Percentiles rank a stretch among this genome's conserved stretches.
Evolutionary conservation across 2,113 vertebrate genomes (phyloP).

Genomic region (Balaenoptera acutorostrata): DNA sequence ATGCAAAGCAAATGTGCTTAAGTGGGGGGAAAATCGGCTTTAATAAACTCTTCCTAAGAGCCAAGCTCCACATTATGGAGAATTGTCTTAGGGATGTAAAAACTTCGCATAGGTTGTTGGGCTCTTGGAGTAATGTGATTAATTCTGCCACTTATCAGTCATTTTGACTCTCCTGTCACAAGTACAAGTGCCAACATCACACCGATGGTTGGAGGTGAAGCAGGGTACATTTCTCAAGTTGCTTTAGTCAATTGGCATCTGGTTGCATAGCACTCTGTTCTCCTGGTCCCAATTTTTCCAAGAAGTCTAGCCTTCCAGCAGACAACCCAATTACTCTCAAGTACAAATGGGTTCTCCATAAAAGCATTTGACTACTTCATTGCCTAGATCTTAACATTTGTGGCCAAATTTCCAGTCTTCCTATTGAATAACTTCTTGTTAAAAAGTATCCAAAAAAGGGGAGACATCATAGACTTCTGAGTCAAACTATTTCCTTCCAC

Average conservation of each 20-base stretch:
- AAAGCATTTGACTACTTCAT: constrained; percentile 2
- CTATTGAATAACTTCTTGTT: constrained; percentile 23
- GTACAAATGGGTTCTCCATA: constrained; percentile 17
- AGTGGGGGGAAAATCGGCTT: neutral
- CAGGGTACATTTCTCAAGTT: neutral
- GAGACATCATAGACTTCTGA: neutral
- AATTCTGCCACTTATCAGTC: neutral
- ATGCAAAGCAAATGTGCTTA: neutral
- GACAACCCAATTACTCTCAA: constrained; percentile 28
- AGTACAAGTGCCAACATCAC: neutral
- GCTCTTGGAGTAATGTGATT: neutral
- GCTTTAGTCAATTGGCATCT: neutral
- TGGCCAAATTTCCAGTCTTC: constrained; percentile 39
- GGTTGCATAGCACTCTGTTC: neutral
- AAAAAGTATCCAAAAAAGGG: constrained; percentile 6
- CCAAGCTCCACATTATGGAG: neutral
- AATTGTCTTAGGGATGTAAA: neutral
- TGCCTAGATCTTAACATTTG: constrained; percentile 18
- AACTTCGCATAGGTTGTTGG: neutral
- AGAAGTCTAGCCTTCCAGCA: neutral
- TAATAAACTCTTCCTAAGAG: neutral
- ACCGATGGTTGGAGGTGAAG: neutral
- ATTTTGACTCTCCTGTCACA: neutral
- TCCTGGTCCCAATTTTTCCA: neutral
- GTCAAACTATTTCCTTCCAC: neutral